A percentile compares a stretch with the other conserved stretches of the same genome.
Conservation (phyloP, 2,113 vertebrate genomes). For the Parus major region DNA sequence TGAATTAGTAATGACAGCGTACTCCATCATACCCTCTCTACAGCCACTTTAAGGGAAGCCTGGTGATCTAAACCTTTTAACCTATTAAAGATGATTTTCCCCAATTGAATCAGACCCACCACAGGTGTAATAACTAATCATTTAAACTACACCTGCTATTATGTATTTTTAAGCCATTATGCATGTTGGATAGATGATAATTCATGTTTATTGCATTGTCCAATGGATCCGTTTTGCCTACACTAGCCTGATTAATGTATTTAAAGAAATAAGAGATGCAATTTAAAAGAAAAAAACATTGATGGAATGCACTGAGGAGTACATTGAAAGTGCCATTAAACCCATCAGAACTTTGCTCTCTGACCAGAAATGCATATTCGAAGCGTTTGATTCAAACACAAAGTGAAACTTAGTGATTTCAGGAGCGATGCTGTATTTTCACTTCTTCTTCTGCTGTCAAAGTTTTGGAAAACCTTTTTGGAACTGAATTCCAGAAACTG, state of each 20-base stretch:
- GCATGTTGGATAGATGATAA: conserved; percentile 90
- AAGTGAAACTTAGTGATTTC: conserved; percentile 72
- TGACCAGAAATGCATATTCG: conserved; percentile 82
- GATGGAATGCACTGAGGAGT: conserved; percentile 82
- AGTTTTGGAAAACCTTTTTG: conserved; percentile 57
- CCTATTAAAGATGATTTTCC: conserved; percentile 99
- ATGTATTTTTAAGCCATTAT: conserved; percentile 90
- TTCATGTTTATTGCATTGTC: conserved; percentile 98
- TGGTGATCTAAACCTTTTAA: conserved; percentile 99
- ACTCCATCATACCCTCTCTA: conserved; percentile 98
- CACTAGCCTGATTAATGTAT: conserved; percentile 85
- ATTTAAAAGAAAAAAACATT: conserved; percentile 76
- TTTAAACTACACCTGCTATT: conserved; percentile 94
- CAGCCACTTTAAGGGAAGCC: conserved; percentile 97
- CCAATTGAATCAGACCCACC: conserved; percentile 99
- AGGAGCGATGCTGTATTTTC: conserved; percentile 30
- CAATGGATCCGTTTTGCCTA: conserved; percentile 87
- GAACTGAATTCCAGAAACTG: neutral
- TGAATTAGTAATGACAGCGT: conserved; percentile 97
- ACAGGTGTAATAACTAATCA: conserved; percentile 99
- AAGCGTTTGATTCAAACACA: conserved; percentile 74
- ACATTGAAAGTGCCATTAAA: conserved; percentile 84
- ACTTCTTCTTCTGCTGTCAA: conserved; percentile 35
- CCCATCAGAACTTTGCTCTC: conserved; percentile 83
- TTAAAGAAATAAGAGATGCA: conserved; percentile 87